Percentiles rank a stretch among this genome's conserved stretches.
phyloP scores from a whole-genome alignment of 1,140 invertebrate species.

The Bilobella aurantiaca region DNA sequence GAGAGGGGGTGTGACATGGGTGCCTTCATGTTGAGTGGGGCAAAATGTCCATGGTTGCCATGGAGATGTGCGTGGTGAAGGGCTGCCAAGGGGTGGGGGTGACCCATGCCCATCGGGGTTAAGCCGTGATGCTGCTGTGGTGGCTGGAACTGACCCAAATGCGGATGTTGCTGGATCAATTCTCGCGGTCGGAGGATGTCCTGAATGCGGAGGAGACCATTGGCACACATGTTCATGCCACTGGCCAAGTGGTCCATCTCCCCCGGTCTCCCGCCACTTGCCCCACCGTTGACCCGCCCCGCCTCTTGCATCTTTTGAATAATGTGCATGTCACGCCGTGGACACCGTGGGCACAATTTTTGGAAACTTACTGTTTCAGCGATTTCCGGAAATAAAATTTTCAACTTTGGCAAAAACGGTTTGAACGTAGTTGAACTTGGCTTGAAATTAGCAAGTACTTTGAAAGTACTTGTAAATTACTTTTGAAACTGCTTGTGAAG shows the following conservation, averaged over 20 bases:
- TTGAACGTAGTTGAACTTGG: too few relatives aligned
- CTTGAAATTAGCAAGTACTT: too few relatives aligned
- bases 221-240: conserved; percentile 25
- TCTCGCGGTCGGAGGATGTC: conserved; percentile 31
- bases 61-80: conserved; percentile 20
- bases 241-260: conserved; percentile 19
- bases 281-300: conserved; percentile 12
- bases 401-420: not conserved
- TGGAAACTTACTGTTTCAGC: too few relatives aligned
- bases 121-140: conserved; percentile 21
- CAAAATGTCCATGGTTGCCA: conserved; percentile 14
- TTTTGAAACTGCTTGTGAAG: too few relatives aligned
- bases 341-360: not conserved
- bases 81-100: not conserved
- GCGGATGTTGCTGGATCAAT: not conserved
- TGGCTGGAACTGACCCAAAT: conserved; percentile 1
- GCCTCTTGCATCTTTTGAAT: conserved; percentile 32
- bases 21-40: conserved; percentile 27
- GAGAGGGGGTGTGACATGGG: conserved; percentile 24
- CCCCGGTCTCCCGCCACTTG: conserved; percentile 18
- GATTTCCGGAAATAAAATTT: too few relatives aligned
- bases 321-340: conserved; percentile 29
- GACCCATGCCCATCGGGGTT: not conserved
- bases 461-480: too few relatives aligned
- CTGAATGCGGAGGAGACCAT: conserved; percentile 32